Evolutionary conservation across 2,113 vertebrate species (phyloP).

Genomic region (Phalacrocorax aristotelis): DNA sequence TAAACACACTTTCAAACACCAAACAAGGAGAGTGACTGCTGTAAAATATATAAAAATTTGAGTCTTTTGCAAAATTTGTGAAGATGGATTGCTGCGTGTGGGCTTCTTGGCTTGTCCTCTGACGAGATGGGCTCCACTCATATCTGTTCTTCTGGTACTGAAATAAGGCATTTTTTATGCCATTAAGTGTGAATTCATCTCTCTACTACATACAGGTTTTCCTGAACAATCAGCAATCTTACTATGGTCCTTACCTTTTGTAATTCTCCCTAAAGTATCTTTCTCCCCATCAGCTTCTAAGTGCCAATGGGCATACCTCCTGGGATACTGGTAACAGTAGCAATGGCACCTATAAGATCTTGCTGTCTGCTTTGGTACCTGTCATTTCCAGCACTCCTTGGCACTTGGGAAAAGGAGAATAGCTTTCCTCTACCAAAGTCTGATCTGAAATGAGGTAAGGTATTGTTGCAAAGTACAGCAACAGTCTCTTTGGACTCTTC

Average conservation of each 20-base stretch:
- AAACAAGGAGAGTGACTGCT: background rate
- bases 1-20: too few species aligned
- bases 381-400: background rate
- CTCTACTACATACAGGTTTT: background rate
- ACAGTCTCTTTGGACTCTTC: background rate
- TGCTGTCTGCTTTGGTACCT: background rate
- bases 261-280: background rate
- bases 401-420: background rate
- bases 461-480: background rate
- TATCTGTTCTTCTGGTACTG: background rate
- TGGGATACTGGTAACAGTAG: background rate
- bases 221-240: background rate
- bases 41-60: background rate
- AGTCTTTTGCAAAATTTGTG: background rate
- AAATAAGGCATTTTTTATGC: background rate
- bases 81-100: background rate
- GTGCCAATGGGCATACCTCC: background rate
- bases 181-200: background rate
- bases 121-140: background rate
- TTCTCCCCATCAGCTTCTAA: background rate
- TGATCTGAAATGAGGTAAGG: background rate
- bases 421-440: background rate
- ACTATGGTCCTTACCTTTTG: background rate
- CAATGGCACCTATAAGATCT: background rate
- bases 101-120: background rate